Base-by-base conservation (phyloP, 2,888 invertebrate species). In the Andrena dorsata region DNA sequence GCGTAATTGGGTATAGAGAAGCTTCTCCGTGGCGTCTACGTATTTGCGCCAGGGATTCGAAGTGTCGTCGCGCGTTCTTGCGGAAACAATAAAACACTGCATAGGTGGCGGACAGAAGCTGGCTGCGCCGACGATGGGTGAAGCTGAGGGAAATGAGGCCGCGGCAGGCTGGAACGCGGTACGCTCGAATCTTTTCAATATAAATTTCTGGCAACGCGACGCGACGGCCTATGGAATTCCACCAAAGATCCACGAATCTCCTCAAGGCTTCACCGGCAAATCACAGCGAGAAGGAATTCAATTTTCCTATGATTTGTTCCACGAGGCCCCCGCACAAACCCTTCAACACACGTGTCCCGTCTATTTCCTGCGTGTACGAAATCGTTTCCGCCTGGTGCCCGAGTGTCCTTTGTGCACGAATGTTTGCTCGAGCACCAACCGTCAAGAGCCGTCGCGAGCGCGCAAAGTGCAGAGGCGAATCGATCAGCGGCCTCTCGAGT, bases 221-320 rank as follows among this genome's bases (percentile, higher is more conserved):
- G 7, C 28, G 1, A 13, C 13, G 41, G 41, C 41, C 41, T 41
- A 41, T 41, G 66, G 32, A 53, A 35, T 32, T 30, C 68, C 32
- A 30, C 6, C 13, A 4, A 20, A 35, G 47, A 28, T 47, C 16
- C 47, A 41, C 16, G 16, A 16, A 49, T 51, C 41, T 41, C 16
- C 1, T 41, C 20, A 20, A 53, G 53, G 32, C 28, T 26, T 47
- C 35, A 2, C 47, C 6, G 63, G 51, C 28, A 64, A 69, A 73
- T 26, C 41, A 8, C 26, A n/a, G 0, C 23, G 13, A 20, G 49
- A 35, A 28, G 26, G 49, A 81, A 74, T 76, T 74, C 49, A 56
- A 83, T 76, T 78, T 71, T 76, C 49, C 51, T 66, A 41, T 61
- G 74, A 74, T 81, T 74, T 60, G 66, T 76, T 72, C 64, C 64